These are phyloP conservation scores for Orbicella faveolata DNA, from an alignment of 64 coral and sea anemone genomes.

Conservation along the genomic window DNA sequence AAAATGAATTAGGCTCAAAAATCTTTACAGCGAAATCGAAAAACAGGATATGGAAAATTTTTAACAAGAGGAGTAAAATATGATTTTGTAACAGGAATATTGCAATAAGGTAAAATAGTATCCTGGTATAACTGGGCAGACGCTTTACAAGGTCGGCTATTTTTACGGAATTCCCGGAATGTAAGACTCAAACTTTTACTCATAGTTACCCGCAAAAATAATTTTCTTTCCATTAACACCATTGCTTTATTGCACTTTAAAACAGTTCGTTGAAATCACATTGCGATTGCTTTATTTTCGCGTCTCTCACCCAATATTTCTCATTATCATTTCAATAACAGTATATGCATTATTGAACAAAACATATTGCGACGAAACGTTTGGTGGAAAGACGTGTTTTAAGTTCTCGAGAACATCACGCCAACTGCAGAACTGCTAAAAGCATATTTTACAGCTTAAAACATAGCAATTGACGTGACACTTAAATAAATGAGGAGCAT, in stretches of 20 bases:
- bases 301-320: conserved; percentile 3
- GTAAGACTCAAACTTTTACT: not conserved
- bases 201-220: not conserved
- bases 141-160: not conserved
- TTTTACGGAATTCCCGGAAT: not conserved
- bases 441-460: not conserved
- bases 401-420: not conserved
- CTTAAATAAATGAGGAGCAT: not conserved
- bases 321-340: conserved; percentile 28
- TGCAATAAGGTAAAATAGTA: conserved; percentile 5
- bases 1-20: not conserved
- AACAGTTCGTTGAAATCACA: not conserved
- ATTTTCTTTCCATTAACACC: conserved; percentile 9
- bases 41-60: not conserved
- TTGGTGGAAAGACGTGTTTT: not conserved
- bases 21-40: not conserved
- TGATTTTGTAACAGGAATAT: not conserved
- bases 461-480: not conserved
- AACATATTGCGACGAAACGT: not conserved
- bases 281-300: conserved; percentile 12
- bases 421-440: not conserved
- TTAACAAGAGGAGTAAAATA: not conserved
- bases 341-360: not conserved
- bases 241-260: not conserved
- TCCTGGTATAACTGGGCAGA: not conserved